These are phyloP conservation scores for Drosophila melanica DNA, from an alignment of 1,140 invertebrate genomes.

Conservation along the genomic window DNA sequence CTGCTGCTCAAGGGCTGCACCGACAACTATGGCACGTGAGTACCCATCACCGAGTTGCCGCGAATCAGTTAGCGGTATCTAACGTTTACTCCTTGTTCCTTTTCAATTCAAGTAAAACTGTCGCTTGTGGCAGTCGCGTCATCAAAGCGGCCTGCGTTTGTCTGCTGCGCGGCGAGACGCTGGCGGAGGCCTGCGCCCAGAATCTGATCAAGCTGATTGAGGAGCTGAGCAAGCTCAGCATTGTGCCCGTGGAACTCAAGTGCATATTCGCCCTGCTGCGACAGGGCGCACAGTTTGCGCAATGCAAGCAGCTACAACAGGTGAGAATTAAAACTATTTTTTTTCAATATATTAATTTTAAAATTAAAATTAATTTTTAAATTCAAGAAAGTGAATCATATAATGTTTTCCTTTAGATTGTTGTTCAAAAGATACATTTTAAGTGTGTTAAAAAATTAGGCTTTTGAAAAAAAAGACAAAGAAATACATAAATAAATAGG, in stretches of 20 bases:
- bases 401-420: too few species aligned
- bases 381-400: too few species aligned
- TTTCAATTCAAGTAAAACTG: slow-evolving; percentile 79
- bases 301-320: slow-evolving; percentile 76
- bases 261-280: slow-evolving; percentile 73
- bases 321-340: slow-evolving; percentile 22
- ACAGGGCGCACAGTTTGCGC: slow-evolving; percentile 63
- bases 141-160: slow-evolving; percentile 84
- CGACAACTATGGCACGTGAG: slow-evolving; percentile 84
- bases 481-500: too few species aligned
- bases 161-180: slow-evolving; percentile 69
- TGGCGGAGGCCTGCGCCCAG: slow-evolving; percentile 78
- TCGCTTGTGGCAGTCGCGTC: slow-evolving; percentile 82
- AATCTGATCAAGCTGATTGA: slow-evolving; percentile 86
- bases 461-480: too few species aligned
- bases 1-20: slow-evolving; percentile 83
- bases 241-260: slow-evolving; percentile 86
- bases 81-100: not conserved
- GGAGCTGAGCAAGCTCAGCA: slow-evolving; percentile 86
- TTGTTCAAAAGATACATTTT: too few species aligned
- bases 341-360: too few species aligned
- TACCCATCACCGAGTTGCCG: too few species aligned
- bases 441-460: too few species aligned
- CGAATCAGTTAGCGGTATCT: too few species aligned
- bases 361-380: too few species aligned